These are phyloP conservation scores for Drosophila kikkawai DNA, from an alignment of 1,140 invertebrate genomes.

Conservation along the genomic window DNA sequence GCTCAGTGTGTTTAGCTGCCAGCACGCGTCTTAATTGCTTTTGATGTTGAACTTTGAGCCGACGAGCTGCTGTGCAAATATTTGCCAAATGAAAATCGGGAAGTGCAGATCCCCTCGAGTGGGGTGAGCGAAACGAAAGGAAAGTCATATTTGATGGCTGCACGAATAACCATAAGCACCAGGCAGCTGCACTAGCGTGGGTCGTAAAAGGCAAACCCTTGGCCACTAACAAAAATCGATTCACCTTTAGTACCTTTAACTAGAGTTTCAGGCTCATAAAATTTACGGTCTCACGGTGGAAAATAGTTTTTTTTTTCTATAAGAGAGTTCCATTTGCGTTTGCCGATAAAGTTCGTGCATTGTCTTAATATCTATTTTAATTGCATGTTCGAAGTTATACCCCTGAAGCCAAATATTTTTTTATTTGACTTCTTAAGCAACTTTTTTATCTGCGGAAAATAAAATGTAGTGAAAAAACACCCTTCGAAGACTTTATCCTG, in stretches of 20 bases:
- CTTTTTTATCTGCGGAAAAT: neutral
- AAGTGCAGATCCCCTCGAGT: conserved; percentile 32
- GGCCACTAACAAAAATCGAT: conserved; percentile 13
- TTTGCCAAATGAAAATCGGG: conserved; percentile 54
- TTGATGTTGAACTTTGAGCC: conserved; percentile 83
- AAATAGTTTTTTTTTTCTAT: neutral
- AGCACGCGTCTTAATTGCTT: conserved; percentile 85
- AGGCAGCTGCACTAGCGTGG: conserved; percentile 8
- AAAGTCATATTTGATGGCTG: conserved; percentile 37
- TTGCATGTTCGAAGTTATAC: neutral
- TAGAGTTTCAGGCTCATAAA: conserved; percentile 12
- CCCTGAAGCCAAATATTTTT: neutral
- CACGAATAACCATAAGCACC: conserved; percentile 34
- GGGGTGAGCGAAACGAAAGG: conserved; percentile 25
- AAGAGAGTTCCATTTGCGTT: neutral
- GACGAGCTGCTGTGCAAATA: conserved; percentile 59
- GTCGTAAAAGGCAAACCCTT: conserved; percentile 29
- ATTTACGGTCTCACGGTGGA: neutral
- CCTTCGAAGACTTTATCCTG: neutral
- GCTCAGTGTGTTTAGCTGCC: conserved; percentile 35
- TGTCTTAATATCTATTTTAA: conserved; percentile 1
- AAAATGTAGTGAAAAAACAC: neutral
- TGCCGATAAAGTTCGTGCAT: neutral
- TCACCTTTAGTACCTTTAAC: neutral
- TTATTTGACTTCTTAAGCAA: neutral